These are phyloP conservation scores for Tenthredo notha DNA, from an alignment of 2,888 invertebrate genomes.

Conservation along the genomic window DNA sequence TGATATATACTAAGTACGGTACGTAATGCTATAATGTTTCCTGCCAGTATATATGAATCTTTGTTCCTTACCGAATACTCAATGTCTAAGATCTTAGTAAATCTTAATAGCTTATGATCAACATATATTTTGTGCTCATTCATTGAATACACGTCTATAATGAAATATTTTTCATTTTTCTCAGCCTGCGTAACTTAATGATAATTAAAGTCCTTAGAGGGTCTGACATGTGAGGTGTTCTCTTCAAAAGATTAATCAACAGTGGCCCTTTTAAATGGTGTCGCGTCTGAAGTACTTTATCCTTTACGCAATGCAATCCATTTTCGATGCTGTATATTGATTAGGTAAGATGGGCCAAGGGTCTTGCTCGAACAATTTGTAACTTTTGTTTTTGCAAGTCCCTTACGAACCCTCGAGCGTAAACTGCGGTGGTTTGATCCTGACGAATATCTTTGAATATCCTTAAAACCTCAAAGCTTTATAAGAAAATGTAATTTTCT, in stretches of 20 bases:
- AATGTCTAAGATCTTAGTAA: not conserved
- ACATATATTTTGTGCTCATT: not conserved
- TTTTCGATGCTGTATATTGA: constrained; percentile 12
- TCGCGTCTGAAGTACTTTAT: not conserved
- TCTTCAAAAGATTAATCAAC: not conserved
- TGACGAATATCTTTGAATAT: constrained; percentile 28
- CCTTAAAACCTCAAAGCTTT: constrained; percentile 25
- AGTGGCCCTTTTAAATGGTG: not conserved
- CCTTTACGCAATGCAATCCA: not conserved
- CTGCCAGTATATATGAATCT: not conserved
- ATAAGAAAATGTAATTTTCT: constrained; percentile 25
- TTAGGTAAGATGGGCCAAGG: not conserved
- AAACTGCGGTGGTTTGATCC: not conserved
- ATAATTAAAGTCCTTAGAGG: not conserved
- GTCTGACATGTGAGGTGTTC: not conserved
- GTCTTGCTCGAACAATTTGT: not conserved
- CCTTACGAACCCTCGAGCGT: not conserved
- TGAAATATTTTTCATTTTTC: not conserved
- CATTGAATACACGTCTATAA: not conserved
- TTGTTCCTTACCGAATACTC: not conserved
- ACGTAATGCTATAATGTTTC: not conserved
- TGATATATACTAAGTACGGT: not conserved
- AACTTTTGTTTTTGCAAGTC: constrained; percentile 24
- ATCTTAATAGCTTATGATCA: not conserved
- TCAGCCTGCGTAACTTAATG: not conserved